Evolutionary conservation across 2,888 invertebrate genomes (phyloP), one percentile per base, ranked within the genome.

Genomic region (Zonitis immaculata): DNA sequence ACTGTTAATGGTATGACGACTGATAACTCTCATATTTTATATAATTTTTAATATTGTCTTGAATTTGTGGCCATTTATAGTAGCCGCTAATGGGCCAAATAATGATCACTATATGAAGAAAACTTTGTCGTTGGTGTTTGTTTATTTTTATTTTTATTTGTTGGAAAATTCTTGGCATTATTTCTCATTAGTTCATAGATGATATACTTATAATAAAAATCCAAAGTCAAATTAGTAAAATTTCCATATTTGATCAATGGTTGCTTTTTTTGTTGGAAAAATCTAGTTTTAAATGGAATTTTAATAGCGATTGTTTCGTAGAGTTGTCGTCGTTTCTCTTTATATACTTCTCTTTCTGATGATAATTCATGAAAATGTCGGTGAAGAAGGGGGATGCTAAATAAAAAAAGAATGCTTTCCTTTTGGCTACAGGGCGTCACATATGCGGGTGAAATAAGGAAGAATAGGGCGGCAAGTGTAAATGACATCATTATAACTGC

Each of bases 401-500:
- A 22, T 22, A 22, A 54, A 45, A 56, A 57, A 54, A 48, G 52
- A 54, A 8, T 8, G 11, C 18, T 39, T 27, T 35, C 35, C n/a
- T 46, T 20, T 16, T 16, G 45, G 32, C 30, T 9, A 44, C 53
- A 51, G 58, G 65, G 59, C 60, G 63, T 66, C 72, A 73, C 71
- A 74, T 70, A 73, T 71, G 72, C 68, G 71, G 71, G 69, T 67
- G 70, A 72, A 71, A 72, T 72, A 71, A 72, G 73, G 72, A 74
- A 68, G 71, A 67, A 70, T n/a, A 65, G 73, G 73, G 73, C 72
- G 73, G 74, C 75, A 74, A 76, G 76, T 76, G 76, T 75, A 76
- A 76, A 76, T 77, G 76, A 76, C 76, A 77, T 77, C 76, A 77
- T 77, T 77, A 77, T 77, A 76, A 76, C 75, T 75, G 76, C 76